Conservation (phyloP, 64 coral and sea anemone genomes). For the Montipora capricornis region DNA sequence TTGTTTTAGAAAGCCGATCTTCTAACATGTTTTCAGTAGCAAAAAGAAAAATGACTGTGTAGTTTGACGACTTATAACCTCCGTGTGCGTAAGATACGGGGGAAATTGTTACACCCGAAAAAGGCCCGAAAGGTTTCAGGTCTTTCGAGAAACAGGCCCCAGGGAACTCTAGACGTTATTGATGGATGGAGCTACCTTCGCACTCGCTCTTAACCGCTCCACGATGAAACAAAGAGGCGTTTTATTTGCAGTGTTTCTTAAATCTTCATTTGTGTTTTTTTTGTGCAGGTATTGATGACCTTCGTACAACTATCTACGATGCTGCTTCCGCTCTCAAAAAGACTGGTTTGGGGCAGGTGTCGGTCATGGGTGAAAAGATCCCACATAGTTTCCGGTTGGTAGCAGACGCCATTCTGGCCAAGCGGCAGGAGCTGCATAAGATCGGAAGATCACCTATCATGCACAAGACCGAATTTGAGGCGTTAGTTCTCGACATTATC, state of each 20-base stretch:
- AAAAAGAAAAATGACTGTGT: too few species aligned
- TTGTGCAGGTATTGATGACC: slow-evolving; percentile 68
- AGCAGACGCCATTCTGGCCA: slow-evolving; percentile 68
- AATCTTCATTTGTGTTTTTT: neutral
- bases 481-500: slow-evolving; percentile 83
- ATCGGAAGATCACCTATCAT: slow-evolving; percentile 77
- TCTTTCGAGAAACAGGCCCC: too few species aligned
- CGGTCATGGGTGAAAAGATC: slow-evolving; percentile 92
- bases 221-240: too few species aligned
- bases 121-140: too few species aligned
- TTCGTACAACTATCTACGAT: slow-evolving; percentile 81
- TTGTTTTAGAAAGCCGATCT: too few species aligned
- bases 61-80: too few species aligned
- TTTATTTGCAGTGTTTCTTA: neutral
- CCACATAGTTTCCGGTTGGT: slow-evolving; percentile 82
- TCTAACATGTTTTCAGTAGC: too few species aligned
- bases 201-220: too few species aligned
- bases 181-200: too few species aligned
- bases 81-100: too few species aligned
- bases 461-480: slow-evolving; percentile 80
- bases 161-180: too few species aligned
- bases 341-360: slow-evolving; percentile 41
- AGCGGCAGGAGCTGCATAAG: slow-evolving; percentile 52
- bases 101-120: too few species aligned
- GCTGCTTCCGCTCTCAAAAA: slow-evolving; percentile 47